Evolutionary conservation across 2,888 invertebrate genomes (phyloP).

Genomic region (Caenorhabditis sp.): DNA sequence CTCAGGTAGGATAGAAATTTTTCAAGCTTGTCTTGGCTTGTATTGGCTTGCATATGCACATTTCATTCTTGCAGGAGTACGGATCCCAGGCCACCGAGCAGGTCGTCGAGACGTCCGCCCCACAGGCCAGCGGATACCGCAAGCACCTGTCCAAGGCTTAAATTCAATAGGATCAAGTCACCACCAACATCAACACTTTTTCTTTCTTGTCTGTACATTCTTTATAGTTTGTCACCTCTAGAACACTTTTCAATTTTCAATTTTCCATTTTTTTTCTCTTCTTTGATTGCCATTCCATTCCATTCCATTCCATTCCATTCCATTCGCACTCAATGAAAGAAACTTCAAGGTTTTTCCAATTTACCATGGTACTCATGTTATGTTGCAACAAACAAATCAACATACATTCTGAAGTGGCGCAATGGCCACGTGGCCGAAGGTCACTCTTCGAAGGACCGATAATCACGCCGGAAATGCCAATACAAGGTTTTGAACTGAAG

Average conservation of each 20-base stretch:
- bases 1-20: slow-evolving; percentile 21
- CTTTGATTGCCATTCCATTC: no score
- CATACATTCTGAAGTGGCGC: neutral
- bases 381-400: slow-evolving; percentile 24
- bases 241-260: neutral
- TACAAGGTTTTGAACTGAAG: neutral
- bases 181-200: neutral
- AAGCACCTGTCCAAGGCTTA: slow-evolving; percentile 23
- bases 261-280: neutral
- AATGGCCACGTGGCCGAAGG: neutral
- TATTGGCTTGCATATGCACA: neutral
- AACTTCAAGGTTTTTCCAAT: neutral
- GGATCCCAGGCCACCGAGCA: slow-evolving; percentile 56
- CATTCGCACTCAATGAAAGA: neutral
- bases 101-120: slow-evolving; percentile 53
- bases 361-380: neutral
- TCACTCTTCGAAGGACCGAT: slow-evolving; percentile 1
- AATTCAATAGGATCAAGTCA: no score
- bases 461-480: slow-evolving; percentile 4
- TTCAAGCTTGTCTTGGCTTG: no score
- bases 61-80: slow-evolving; percentile 53
- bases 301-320: no score
- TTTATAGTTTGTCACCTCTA: neutral
- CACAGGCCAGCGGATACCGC: slow-evolving; percentile 50
- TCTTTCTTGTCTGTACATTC: slow-evolving; percentile 24